phyloP scores from a whole-genome alignment of 64 coral and sea anemone species.

The Porites australiensis region DNA sequence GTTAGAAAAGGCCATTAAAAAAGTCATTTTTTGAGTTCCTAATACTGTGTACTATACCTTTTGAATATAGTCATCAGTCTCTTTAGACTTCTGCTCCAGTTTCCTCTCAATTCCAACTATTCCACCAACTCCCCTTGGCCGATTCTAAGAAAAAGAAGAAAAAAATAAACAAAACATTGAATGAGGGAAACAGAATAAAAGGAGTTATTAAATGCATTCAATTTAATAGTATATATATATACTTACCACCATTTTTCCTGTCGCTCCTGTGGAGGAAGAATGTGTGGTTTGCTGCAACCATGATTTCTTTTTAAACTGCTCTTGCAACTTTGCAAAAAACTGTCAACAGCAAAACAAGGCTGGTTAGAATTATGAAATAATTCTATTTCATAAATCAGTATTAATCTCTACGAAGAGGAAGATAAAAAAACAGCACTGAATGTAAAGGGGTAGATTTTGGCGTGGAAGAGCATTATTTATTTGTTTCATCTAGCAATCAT shows the following conservation, averaged over 20 bases:
- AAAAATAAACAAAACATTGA: not conserved
- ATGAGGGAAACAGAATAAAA: not conserved
- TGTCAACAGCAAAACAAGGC: not conserved
- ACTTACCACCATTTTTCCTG: constrained; percentile 6
- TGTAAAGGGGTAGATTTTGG: too few relatives aligned
- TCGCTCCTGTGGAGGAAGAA: not conserved
- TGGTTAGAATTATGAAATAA: not conserved
- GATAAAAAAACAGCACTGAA: too few relatives aligned
- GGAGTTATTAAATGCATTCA: too few relatives aligned
- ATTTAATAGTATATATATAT: not conserved
- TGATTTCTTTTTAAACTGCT: constrained; percentile 81
- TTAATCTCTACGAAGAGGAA: too few relatives aligned
- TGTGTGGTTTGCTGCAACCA: constrained; percentile 45
- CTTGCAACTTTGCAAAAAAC: constrained; percentile 74
- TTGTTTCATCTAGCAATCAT: too few relatives aligned
- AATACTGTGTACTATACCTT: constrained; percentile 55
- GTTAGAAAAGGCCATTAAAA: not conserved
- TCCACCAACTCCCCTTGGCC: constrained; percentile 81
- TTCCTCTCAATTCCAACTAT: constrained; percentile 99
- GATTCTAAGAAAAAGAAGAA: constrained; percentile 21
- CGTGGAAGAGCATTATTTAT: too few relatives aligned
- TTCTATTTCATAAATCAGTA: not conserved
- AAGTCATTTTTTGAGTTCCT: too few relatives aligned
- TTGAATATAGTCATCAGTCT: constrained; percentile 88
- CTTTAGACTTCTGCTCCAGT: constrained; percentile 82